Base-by-base conservation (phyloP, 2,113 vertebrate genomes). In the Tupaia chinensis region DNA sequence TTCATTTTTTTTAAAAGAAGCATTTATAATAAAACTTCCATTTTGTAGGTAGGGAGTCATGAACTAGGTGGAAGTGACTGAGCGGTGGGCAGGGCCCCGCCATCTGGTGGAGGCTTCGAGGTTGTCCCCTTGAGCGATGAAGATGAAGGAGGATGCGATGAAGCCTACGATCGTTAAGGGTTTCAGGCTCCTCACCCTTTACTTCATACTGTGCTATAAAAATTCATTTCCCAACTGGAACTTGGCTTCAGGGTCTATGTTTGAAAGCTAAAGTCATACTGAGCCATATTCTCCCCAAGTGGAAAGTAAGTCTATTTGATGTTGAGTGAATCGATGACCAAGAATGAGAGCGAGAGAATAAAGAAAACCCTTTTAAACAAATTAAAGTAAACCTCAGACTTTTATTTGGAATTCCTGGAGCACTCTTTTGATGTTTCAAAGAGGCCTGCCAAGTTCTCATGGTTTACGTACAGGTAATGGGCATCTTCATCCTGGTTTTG, bases 391-490 rank as follows among this genome's bases (percentile, higher is more conserved):
- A 74, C 54, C 7, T 72, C 56, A 2, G 12, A 16, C 17, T 96
- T 97, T 80, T 72, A 84, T 90, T 90, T 87, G 78, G 44, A 58
- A 82, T 87, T 96, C 54, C 29, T 7, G 11, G 54, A 11, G 2
- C 4, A 2, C 20, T 22, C 83, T 73, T 94, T 73, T 89, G 84
- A 87, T 92, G 95, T 94, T 81, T 93, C 70, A 81, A 92, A 34
- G 91, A 10, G 0, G 34, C 73, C 78, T 92, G 90, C 85, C 93
- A 14, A 82, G n/a, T 72, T 32, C 15, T 29, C 25, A 0, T 0
- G 73, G 81, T 89, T 87, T 92, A 66, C 54, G 14, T 23, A 63
- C 76, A 82, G 68, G 61, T 94, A 68, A 95, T 32, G 83, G 96
- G 69, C 68, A 32, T 77, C 95, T 92, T 29, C 53, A 34, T 60